Evolutionary conservation across 2,797 vertebrate genomes (phyloP).

Genomic region (Stomatorhinus walkeri): DNA sequence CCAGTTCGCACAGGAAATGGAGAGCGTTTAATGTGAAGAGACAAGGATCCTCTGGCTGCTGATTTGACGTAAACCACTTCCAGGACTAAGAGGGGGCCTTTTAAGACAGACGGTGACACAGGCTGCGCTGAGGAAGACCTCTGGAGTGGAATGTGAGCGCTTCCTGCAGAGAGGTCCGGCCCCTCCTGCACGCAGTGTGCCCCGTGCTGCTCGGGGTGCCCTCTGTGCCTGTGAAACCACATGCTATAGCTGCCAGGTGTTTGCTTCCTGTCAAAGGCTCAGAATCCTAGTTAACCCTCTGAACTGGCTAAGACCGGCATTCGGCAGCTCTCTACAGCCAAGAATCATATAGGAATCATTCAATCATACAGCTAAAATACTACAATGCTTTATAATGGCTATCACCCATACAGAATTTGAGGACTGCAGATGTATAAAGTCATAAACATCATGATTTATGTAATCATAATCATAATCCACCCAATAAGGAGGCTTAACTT

Average conservation of each 20-base stretch:
- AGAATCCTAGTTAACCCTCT: neutral
- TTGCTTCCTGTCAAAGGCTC: neutral
- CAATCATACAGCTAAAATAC: neutral
- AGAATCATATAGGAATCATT: neutral
- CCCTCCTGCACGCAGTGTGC: neutral
- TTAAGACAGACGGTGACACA: neutral
- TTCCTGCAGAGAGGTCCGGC: neutral
- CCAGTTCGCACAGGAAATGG: neutral
- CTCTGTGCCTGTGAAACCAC: neutral
- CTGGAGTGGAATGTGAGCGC: constrained; percentile 1
- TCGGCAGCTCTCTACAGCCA: neutral
- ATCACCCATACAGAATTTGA: neutral
- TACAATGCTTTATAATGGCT: neutral
- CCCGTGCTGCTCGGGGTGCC: neutral
- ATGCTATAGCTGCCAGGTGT: neutral
- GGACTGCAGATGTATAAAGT: neutral
- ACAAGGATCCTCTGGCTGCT: neutral
- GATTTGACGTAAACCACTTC: neutral
- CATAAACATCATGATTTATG: neutral
- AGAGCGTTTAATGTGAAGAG: neutral
- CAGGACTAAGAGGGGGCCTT: neutral
- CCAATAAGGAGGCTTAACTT: neutral
- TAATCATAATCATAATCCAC: no score
- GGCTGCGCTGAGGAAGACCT: constrained; percentile 2
- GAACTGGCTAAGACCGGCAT: neutral